phyloP scores from a whole-genome alignment of 1,140 invertebrate species.

The Xylocopa sonorina region DNA sequence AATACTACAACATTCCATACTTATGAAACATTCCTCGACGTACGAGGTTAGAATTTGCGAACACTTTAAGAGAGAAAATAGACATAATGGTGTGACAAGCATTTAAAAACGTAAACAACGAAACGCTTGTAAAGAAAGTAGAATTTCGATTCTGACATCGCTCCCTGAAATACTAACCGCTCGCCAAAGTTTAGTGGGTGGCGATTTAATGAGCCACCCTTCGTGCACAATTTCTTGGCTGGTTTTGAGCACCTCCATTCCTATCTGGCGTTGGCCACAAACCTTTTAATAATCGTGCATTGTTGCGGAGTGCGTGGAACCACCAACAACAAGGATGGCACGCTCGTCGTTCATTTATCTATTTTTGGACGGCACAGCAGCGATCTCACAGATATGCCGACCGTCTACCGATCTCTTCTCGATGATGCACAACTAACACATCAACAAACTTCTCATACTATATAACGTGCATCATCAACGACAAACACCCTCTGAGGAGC shows the following conservation, averaged over 20 bases:
- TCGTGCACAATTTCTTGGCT: slow-evolving; percentile 88
- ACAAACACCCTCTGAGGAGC: slow-evolving; percentile 36
- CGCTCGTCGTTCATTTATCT: slow-evolving; percentile 65
- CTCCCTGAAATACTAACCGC: slow-evolving; percentile 86
- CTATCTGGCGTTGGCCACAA: slow-evolving; percentile 3
- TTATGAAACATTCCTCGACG: not conserved
- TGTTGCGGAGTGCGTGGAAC: slow-evolving; percentile 42
- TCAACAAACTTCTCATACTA: slow-evolving; percentile 4
- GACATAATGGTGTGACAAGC: not conserved
- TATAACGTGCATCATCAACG: slow-evolving; percentile 9
- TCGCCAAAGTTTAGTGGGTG: slow-evolving; percentile 93
- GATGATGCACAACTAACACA: slow-evolving; percentile 41
- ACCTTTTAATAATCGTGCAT: slow-evolving; percentile 47
- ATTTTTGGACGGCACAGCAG: slow-evolving; percentile 65
- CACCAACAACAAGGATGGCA: slow-evolving; percentile 57
- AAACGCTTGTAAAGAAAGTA: not conserved
- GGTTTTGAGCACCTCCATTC: slow-evolving; percentile 75
- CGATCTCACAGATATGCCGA: slow-evolving; percentile 43
- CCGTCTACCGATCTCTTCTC: slow-evolving; percentile 20
- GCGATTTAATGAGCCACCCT: slow-evolving; percentile 96
- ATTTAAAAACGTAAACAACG: slow-evolving; percentile 55
- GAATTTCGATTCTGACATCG: not conserved
- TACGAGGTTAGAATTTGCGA: slow-evolving; percentile 19
- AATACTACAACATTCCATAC: slow-evolving; percentile 12
- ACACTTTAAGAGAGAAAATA: not conserved